A percentile compares a stretch with the other conserved stretches of the same genome.
These are phyloP conservation scores for Porites cylindrica DNA, from an alignment of 92 coral and sea anemone species.

Conservation along the genomic window DNA sequence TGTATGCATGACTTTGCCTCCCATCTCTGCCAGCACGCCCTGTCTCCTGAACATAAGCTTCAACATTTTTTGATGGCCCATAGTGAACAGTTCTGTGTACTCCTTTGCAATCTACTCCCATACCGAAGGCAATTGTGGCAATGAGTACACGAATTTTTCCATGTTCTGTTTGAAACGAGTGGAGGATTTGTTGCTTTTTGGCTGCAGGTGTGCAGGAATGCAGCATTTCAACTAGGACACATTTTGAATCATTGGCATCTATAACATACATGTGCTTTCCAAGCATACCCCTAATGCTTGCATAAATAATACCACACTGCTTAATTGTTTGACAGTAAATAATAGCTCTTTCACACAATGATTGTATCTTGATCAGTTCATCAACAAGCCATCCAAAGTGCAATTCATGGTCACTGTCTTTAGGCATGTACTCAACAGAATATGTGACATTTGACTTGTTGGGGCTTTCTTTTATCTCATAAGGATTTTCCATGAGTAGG, in stretches of 20 bases:
- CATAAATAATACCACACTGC: constrained; percentile 41
- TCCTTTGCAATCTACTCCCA: constrained; percentile 62
- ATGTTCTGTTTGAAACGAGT: constrained; percentile 29
- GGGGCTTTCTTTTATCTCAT: no score
- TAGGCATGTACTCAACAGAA: no score
- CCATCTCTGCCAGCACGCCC: constrained; percentile 54
- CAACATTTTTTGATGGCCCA: constrained; percentile 49
- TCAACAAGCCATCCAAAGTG: constrained; percentile 66
- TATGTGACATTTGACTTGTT: no score
- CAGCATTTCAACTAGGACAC: constrained; percentile 33
- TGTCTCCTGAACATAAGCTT: constrained; percentile 52
- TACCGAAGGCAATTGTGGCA: constrained; percentile 66
- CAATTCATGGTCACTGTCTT: no score
- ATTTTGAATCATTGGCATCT: no score
- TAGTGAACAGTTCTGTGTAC: constrained; percentile 46
- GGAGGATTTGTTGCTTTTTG: constrained; percentile 44
- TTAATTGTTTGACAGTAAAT: constrained; percentile 26
- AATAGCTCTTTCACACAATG: constrained; percentile 60
- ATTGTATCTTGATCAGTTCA: constrained; percentile 49
- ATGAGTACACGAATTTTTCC: constrained; percentile 47
- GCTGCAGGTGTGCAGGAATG: constrained; percentile 46
- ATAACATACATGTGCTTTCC: no score
- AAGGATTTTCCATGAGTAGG: no score
- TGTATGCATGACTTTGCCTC: constrained; percentile 22
- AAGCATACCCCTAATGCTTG: constrained; percentile 36